Evolutionary conservation across 1,140 invertebrate genomes (phyloP).

Genomic region (Pseudomyrmex flavicornis): DNA sequence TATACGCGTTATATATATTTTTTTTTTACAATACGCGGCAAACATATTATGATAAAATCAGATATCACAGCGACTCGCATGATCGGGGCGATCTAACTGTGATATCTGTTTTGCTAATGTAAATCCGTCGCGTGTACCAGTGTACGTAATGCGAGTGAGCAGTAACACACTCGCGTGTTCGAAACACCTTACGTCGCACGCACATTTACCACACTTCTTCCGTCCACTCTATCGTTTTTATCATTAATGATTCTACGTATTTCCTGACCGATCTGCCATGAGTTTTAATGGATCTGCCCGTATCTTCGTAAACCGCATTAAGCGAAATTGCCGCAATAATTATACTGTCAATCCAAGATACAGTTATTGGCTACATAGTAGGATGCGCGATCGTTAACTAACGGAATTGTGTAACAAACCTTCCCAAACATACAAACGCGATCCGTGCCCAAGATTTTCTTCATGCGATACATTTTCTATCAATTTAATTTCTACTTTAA

Average conservation of each 20-base stretch:
- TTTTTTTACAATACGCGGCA: conserved; percentile 57
- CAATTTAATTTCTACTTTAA: neutral
- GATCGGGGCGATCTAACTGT: conserved; percentile 57
- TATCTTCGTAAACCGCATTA: conserved; percentile 41
- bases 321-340: conserved; percentile 44
- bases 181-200: conserved; percentile 36
- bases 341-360: conserved; percentile 55
- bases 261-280: conserved; percentile 37
- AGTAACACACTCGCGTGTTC: conserved; percentile 37
- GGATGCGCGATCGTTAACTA: conserved; percentile 28
- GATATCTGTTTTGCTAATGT: conserved; percentile 69
- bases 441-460: conserved; percentile 2
- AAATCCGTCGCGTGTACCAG: conserved; percentile 60
- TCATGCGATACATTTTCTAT: neutral
- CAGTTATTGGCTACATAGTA: conserved; percentile 24
- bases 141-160: conserved; percentile 59
- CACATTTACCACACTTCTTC: conserved; percentile 8
- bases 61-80: conserved; percentile 59
- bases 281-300: conserved; percentile 40
- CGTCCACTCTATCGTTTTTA: conserved; percentile 32
- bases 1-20: conserved; percentile 53
- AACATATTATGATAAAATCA: conserved; percentile 55
- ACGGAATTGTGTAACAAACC: conserved; percentile 24
- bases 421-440: neutral
- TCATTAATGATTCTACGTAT: conserved; percentile 46